Base-by-base conservation (phyloP, 2,888 invertebrate species). In the Corythucha ciliata region DNA sequence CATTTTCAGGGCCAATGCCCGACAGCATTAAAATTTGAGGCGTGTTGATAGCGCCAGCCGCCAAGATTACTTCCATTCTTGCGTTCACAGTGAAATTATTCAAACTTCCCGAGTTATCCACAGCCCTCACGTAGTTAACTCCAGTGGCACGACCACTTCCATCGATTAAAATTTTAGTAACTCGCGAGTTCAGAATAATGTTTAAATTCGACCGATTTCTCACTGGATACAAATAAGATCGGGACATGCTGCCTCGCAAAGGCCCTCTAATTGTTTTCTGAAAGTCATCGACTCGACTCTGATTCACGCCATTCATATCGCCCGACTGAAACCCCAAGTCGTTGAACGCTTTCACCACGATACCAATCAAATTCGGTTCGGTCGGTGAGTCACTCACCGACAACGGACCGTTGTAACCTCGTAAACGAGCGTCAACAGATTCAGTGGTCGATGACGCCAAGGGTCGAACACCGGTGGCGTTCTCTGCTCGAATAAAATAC, bases 311-410 rank as follows among this genome's bases (percentile, higher is more conserved):
- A 39, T 53, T 56, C 21, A 33, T 34, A 26, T 56, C 56, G 6
- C 25, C 36, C 2, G 51, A 33, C 22, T 24, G 10, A 26, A 36
- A 37, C 6, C 56, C 56, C n/a, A 56, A 25, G 39, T 56, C 56
- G 16, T 20, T 5, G 3, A 37, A 47, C 10, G 53, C 53, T 36
- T 20, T 20, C 5, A 53, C 42, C 4, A 41, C 39, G 12, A 78
- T 76, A 10, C 74, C 70, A 0, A 78, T 71, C 1, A 82, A 67
- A 52, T 73, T 63, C 1, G 39, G 34, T 16, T 25, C 22, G 21
- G 29, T 48, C 33, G 14, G 26, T 1, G 42, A 4, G 32, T 42
- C 34, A 18, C 44, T 29, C 10, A 53, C 48, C n/a, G 27, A 37
- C 7, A 53, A 24, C 2, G 40, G 40, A 16, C 53, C 53, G 5